These are phyloP conservation scores for Thamnophis sirtalis DNA, from an alignment of 2,113 vertebrate species.

Conservation along the genomic window DNA sequence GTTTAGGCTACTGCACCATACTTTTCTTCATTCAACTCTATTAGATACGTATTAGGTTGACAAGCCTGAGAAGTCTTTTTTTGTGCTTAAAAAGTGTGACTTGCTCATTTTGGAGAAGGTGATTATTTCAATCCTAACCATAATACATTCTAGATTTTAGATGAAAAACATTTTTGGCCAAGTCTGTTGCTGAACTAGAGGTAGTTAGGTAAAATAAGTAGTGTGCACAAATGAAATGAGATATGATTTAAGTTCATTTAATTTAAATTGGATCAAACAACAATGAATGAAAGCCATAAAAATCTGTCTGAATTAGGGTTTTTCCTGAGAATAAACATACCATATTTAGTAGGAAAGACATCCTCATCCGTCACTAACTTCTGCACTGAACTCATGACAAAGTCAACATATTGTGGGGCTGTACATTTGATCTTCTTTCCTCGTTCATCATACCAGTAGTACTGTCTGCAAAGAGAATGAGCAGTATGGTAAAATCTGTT, in stretches of 20 bases:
- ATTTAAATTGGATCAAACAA: background rate
- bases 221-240: background rate
- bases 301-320: background rate
- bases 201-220: background rate
- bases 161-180: background rate
- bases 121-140: background rate
- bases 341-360: conserved; percentile 96
- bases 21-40: background rate
- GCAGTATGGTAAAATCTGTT: conserved; percentile 12
- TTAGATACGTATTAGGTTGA: background rate
- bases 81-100: background rate
- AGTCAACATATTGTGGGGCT: conserved; percentile 96
- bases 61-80: background rate
- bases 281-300: background rate
- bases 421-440: conserved; percentile 99
- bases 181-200: background rate
- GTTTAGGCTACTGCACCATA: background rate
- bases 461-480: conserved; percentile 78
- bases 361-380: conserved; percentile 98
- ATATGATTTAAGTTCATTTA: background rate
- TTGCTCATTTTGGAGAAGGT: background rate
- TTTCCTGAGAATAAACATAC: conserved; percentile 67
- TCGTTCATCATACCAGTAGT: conserved; percentile 98
- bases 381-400: conserved; percentile 97
- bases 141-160: background rate